Percentiles rank a stretch among this genome's conserved stretches.
phyloP scores from a whole-genome alignment of 2,888 invertebrate genomes.

The Caprella mutica region DNA sequence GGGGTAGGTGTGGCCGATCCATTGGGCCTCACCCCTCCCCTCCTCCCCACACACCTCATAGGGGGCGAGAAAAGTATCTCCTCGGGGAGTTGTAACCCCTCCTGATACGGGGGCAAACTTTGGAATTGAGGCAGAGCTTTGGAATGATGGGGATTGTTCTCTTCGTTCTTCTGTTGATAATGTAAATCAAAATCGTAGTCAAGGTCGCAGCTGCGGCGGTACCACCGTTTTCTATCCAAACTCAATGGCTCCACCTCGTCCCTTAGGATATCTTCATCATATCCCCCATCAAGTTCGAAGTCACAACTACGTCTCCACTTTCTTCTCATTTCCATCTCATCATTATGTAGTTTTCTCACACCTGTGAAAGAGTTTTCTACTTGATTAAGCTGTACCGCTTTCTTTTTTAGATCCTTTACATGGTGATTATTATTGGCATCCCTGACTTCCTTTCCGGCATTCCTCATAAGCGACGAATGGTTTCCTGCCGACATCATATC shows the following conservation, averaged over 20 bases:
- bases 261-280: conserved; percentile 1
- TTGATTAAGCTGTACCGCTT: no score
- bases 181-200: conserved; percentile 24
- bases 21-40: background rate
- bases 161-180: conserved; percentile 9
- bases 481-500: no score
- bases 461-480: no score
- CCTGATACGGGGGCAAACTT: conserved; percentile 6
- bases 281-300: conserved; percentile 17
- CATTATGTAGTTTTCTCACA: background rate
- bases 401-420: no score
- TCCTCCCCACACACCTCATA: conserved; percentile 1
- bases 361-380: background rate
- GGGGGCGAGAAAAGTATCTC: background rate
- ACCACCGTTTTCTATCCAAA: conserved; percentile 20
- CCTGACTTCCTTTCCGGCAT: background rate
- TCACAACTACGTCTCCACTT: conserved; percentile 26
- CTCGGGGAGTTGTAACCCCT: background rate
- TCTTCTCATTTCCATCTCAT: background rate
- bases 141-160: conserved; percentile 8
- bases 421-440: no score
- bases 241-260: background rate
- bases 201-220: conserved; percentile 30
- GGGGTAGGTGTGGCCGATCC: background rate
- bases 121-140: conserved; percentile 4